Evolutionary conservation across 2,797 vertebrate genomes (phyloP).

Genomic region (Pseudomugil gertrudae): DNA sequence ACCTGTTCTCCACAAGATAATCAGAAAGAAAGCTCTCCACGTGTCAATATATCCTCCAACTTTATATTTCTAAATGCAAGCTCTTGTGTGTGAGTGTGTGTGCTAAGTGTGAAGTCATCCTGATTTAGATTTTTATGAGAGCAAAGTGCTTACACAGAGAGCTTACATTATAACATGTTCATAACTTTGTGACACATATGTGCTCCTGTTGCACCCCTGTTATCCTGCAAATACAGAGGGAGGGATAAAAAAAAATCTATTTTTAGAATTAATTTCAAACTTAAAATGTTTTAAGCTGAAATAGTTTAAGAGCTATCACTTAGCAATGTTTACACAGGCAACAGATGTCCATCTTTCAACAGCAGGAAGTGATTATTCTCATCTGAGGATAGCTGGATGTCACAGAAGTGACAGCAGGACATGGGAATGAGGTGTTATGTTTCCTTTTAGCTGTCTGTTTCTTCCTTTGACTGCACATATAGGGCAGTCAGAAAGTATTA

Average conservation of each 20-base stretch:
- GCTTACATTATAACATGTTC: slow-evolving; percentile 4
- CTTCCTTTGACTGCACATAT: slow-evolving; percentile 26
- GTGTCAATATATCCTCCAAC: slow-evolving; percentile 25
- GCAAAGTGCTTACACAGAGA: slow-evolving; percentile 12
- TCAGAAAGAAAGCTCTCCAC: slow-evolving; percentile 23
- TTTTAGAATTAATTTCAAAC: neutral
- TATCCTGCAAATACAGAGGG: slow-evolving; percentile 4
- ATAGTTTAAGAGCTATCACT: neutral
- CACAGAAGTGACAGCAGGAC: slow-evolving; percentile 57
- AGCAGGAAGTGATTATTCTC: slow-evolving; percentile 62
- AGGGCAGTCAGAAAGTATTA: slow-evolving; percentile 1
- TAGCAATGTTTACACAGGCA: slow-evolving; percentile 8
- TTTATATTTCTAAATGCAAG: slow-evolving; percentile 6
- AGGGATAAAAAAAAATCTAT: neutral
- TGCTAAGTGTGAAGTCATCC: slow-evolving; percentile 10
- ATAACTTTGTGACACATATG: slow-evolving; percentile 11
- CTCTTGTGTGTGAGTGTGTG: neutral
- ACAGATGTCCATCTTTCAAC: slow-evolving; percentile 52
- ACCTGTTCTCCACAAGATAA: slow-evolving; percentile 25
- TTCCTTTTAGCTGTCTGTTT: slow-evolving; percentile 52
- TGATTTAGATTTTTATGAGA: slow-evolving; percentile 5
- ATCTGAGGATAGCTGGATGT: slow-evolving; percentile 51
- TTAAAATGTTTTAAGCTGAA: neutral
- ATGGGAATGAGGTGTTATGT: slow-evolving; percentile 39
- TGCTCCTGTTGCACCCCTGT: neutral